Base-by-base conservation (phyloP, 2,113 vertebrate genomes). In the Anarrhichthys ocellatus region DNA sequence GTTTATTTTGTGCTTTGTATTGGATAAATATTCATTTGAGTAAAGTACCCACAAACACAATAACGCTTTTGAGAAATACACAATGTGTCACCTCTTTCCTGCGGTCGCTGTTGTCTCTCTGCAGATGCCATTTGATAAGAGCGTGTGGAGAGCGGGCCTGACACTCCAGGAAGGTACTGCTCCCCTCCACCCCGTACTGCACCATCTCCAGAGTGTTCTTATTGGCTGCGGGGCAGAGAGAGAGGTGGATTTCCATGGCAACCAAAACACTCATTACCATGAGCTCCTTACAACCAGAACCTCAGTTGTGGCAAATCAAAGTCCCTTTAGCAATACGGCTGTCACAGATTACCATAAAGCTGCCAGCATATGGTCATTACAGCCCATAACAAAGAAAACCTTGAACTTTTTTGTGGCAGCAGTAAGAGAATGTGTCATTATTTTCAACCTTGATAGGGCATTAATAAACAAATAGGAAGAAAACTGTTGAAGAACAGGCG, bases 111-210 rank as follows among this genome's bases (percentile, higher is more conserved):
- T 97, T 96, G 85, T 98, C 97, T 91, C 97, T 95, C 94, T 99
- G 98, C 67, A 98, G 95, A 69, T 99, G 96, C 98, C 98, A 99
- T 86, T 99, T 99, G 75, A 99, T 34, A 0, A 96, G 84, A 50
- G 98, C 98, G 5, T 99, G 98, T 0, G 98, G 98, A 0, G 98
- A 99, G 85, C 96, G 97, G 54, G 98, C 97, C 92, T 98, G 98
- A 92, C 98, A 99, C 89, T 99, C 98, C 40, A 99, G 95, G 92
- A 99, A 99, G 71, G 97, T 97, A 0, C 97, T 97, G 79, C 98
- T 99, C 81, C 98, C 97, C 38, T 97, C 98, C 91, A 99, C 98
- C 0, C 97, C 98, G 0, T 99, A 99, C 94, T 99, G 98, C 78
- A 97, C 96, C 0, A 96, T 96, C 92, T 99, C 97, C 88, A 98